phyloP scores from a whole-genome alignment of 2,797 vertebrate species.

The Mus spretus region DNA sequence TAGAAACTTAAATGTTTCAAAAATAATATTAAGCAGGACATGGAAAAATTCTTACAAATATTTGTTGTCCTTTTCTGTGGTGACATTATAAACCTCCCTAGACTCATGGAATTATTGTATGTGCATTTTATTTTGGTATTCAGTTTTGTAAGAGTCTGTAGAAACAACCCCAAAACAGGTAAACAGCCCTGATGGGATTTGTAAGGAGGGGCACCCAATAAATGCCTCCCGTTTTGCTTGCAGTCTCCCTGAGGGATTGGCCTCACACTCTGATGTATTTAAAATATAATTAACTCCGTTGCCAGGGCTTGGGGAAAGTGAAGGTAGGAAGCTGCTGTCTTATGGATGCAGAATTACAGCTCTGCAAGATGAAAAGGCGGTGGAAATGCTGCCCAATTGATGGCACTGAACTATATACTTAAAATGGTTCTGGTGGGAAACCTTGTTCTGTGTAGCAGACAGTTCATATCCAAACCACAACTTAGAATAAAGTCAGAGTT shows the following conservation, averaged over 20 bases:
- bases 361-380: neutral
- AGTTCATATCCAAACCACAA: neutral
- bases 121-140: slow-evolving; percentile 43
- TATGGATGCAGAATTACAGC: neutral
- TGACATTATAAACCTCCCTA: neutral
- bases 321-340: neutral
- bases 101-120: slow-evolving; percentile 38
- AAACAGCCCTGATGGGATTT: slow-evolving; percentile 32
- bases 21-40: neutral
- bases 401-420: neutral
- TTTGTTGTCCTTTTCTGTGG: neutral
- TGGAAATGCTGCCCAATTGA: neutral
- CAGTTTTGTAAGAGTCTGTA: slow-evolving; percentile 47
- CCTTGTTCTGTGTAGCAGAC: neutral
- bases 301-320: neutral
- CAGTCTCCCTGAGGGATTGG: neutral
- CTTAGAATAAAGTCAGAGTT: neutral
- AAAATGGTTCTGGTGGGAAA: neutral
- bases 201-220: neutral
- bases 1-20: neutral
- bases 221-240: neutral
- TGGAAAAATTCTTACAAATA: slow-evolving; percentile 16
- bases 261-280: neutral
- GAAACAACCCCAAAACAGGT: slow-evolving; percentile 41
- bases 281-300: slow-evolving; percentile 27